Evolutionary conservation across 1,140 invertebrate species (phyloP), one percentile per base, ranked within the genome.

Genomic region (Melanaphis sacchari): DNA sequence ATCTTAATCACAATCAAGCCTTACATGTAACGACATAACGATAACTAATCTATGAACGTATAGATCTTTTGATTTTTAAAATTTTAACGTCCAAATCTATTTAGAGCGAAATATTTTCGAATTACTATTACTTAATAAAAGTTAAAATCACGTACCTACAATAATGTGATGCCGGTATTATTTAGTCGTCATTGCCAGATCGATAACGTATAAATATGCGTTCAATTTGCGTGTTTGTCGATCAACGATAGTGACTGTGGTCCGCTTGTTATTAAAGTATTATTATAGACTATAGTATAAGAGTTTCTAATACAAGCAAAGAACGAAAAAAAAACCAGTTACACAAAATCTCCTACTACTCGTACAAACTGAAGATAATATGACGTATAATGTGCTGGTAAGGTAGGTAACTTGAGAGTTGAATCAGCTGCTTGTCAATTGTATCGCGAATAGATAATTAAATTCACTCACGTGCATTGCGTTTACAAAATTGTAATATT

Each of bases 281-380:
- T 85, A 85, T 85, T 41, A 41, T 81, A 21, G 21, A n/a, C n/a
- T n/a, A n/a, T n/a, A n/a, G n/a, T n/a, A n/a, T 46, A 88, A 21
- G 18, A 49, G 87, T 88, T 88, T 88, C 87, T 52, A 87, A 88
- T 36, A 36, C 22, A 24, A 52, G 87, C 36, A 18, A n/a, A n/a
- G 31, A 88, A 88, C 11, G 36, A 49, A 52, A 85, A 43, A 43
- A 88, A 49, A 88, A 88, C 87, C 87, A 88, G 87, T 88, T 88
- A 49, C n/a, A 84, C 18, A 22, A 87, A 87, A 87, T 36, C 87
- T 41, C 46, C 87, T 87, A 49, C 87, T 36, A 88, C 43, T 36
- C n/a, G 8, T 26, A 84, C 36, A 22, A 84, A 84, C 82, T 41
- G 22, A 41, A 84, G 24, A 26, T 26, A n/a, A 18, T 6, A 11